These are phyloP conservation scores for Tribolium madens DNA, from an alignment of 1,140 invertebrate genomes.

Conservation along the genomic window DNA sequence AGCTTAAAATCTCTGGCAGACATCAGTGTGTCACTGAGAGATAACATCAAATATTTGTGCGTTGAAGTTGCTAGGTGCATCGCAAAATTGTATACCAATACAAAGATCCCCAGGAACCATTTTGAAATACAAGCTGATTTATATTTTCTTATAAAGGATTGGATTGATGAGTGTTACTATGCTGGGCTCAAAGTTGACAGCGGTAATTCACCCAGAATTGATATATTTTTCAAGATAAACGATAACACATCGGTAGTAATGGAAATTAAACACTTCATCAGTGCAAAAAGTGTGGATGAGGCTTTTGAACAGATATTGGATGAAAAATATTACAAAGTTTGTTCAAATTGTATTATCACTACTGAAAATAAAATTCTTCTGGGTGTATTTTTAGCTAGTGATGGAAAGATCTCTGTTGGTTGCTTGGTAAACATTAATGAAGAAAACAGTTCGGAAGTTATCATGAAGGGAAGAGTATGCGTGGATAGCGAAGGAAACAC, in stretches of 20 bases:
- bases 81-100: background rate
- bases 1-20: constrained; percentile 13
- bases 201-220: background rate
- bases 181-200: background rate
- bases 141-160: constrained; percentile 16
- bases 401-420: constrained; percentile 9
- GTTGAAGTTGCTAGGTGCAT: background rate
- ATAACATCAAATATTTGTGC: background rate
- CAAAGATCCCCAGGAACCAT: constrained; percentile 1
- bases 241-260: constrained; percentile 17
- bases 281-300: constrained; percentile 5
- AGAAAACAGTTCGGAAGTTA: background rate
- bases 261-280: constrained; percentile 20
- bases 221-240: background rate
- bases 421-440: constrained; percentile 13
- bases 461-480: constrained; percentile 4
- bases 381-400: background rate
- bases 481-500: background rate
- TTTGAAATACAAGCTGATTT: constrained; percentile 20
- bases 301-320: background rate
- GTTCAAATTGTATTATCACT: background rate
- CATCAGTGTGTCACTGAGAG: background rate
- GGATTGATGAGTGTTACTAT: background rate
- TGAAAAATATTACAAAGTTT: constrained; percentile 10
- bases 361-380: background rate